These are phyloP conservation scores for Podarcis muralis DNA, from an alignment of 2,113 vertebrate genomes.

Conservation along the genomic window DNA sequence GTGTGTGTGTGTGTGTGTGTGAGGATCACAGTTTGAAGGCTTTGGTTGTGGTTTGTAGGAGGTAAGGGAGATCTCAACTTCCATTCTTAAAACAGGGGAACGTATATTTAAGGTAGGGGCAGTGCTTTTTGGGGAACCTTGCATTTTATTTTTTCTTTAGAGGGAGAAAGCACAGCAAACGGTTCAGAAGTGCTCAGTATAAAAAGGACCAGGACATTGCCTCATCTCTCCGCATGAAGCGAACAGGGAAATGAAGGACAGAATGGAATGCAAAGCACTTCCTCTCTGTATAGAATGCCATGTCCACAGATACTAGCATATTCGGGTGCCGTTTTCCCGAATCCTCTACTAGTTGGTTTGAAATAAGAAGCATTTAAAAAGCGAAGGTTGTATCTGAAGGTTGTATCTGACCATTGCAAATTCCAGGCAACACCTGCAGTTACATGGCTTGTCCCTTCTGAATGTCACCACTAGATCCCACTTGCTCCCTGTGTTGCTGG, in stretches of 20 bases:
- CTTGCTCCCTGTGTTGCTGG: background rate
- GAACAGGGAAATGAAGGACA: background rate
- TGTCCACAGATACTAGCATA: background rate
- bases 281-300: background rate
- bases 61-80: background rate
- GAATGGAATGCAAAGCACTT: background rate
- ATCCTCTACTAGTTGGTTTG: background rate
- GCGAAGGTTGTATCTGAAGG: background rate
- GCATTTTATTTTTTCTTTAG: background rate
- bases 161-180: background rate
- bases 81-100: background rate
- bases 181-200: background rate
- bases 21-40: background rate
- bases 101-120: background rate
- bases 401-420: background rate
- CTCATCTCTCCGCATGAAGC: background rate
- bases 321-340: background rate
- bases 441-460: background rate
- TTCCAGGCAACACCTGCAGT: background rate
- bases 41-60: no score
- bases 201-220: background rate
- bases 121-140: background rate
- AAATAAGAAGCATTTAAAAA: background rate
- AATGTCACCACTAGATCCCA: background rate
- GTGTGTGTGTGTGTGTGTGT: no score